Evolutionary conservation across 2,113 vertebrate species (phyloP), one percentile per base, ranked within the genome.

Genomic region (Cheilinus undulatus): DNA sequence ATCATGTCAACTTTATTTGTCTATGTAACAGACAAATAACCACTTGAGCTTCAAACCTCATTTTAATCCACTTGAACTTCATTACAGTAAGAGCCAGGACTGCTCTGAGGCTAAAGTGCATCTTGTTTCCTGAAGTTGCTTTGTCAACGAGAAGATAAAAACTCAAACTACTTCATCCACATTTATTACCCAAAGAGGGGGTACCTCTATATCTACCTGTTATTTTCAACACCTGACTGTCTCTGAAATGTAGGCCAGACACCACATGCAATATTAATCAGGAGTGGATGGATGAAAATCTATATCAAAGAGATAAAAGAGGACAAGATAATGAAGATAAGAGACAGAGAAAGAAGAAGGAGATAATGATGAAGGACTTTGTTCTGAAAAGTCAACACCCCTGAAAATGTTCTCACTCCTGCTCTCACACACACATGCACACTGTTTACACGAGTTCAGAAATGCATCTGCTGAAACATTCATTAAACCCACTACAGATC

Each of bases 381-480:
- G 38, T 51, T 58, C 30, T 49, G n/a, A 36, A 80, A 64, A 81
- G 53, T 69, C 53, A 42, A 15, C 20, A 43, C 46, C 62, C 36
- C 72, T 62, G 53, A 76, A 76, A 63, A 9, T 42, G 3, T 10
- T 20, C 26, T 20, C 27, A 14, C 50, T 40, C 26, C 2, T 11
- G 9, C 40, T 15, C 52, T 20, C 40, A 59, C 59, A 58, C 26
- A 51, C 14, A 38, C 11, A 52, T 4, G 27, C 3, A 49, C 4
- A 40, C 32, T 45, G 30, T 66, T 30, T 24, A 77, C 38, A 58
- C 3, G 14, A n/a, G 11, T 14, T 62, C 50, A 70, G 59, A 57
- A 26, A 76, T 11, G 42, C 23, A 30, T n/a, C 52, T 66, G 23
- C 28, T 74, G 65, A 78, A 82, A 69, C 43, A 83, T 76, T 68